Evolutionary conservation across 2,113 vertebrate species (phyloP).

Genomic region (Athene noctua): DNA sequence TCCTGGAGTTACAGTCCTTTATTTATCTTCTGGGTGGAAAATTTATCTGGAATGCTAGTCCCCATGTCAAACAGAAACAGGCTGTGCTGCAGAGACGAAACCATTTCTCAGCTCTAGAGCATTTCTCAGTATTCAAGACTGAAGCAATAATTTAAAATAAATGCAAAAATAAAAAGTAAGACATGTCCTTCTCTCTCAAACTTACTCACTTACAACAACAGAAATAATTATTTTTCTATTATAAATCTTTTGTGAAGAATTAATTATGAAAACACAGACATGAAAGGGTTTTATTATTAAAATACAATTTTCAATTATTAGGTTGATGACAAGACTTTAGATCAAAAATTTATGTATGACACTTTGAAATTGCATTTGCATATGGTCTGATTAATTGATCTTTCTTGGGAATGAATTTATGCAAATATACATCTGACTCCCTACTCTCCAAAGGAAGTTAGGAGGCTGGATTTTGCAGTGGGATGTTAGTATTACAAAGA

Average conservation of each 20-base stretch:
- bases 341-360: neutral
- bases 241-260: neutral
- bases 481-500: neutral
- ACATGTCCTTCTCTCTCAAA: neutral
- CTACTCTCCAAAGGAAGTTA: neutral
- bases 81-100: neutral
- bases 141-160: neutral
- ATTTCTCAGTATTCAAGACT: neutral
- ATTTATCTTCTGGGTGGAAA: conserved; percentile 35
- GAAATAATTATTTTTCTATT: neutral
- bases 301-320: neutral
- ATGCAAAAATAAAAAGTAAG: neutral
- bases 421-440: neutral
- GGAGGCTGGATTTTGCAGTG: neutral
- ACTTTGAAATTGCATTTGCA: neutral
- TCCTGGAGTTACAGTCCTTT: neutral
- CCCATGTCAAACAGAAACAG: neutral
- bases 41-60: neutral
- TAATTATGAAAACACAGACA: neutral
- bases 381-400: neutral
- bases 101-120: neutral
- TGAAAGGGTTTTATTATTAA: neutral
- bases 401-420: neutral
- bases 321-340: neutral
- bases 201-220: neutral